Conservation (phyloP, 2,113 vertebrate genomes). For the Verasper variegatus region DNA sequence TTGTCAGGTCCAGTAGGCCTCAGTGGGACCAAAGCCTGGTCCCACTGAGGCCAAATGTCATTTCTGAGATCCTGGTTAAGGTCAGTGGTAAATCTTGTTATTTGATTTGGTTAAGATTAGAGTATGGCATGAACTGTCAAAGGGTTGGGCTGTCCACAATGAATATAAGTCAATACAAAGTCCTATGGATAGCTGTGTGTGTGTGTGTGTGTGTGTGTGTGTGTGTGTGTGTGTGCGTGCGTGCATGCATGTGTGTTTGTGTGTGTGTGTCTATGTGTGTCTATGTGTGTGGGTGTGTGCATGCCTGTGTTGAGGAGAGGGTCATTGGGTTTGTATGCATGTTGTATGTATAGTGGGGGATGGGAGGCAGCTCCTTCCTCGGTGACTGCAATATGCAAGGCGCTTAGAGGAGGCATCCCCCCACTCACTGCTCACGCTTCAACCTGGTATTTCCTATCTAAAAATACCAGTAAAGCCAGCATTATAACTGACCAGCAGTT, state of each 20-base stretch:
- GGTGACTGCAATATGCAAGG: slow-evolving; percentile 19
- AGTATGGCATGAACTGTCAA: neutral
- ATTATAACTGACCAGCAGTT: neutral
- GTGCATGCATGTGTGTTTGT: slow-evolving; percentile 3
- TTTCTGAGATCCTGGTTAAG: neutral
- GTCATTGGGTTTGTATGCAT: slow-evolving; percentile 54
- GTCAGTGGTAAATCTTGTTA: neutral
- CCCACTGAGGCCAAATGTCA: no score
- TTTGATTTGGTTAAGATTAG: neutral
- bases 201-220: neutral
- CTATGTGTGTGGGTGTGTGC: neutral
- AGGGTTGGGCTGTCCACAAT: neutral
- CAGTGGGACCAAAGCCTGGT: neutral
- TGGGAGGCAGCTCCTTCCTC: slow-evolving; percentile 35
- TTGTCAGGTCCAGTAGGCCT: no score
- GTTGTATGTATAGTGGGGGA: slow-evolving; percentile 65
- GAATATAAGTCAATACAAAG: neutral
- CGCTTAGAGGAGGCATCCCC: slow-evolving; percentile 25
- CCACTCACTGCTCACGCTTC: slow-evolving; percentile 17
- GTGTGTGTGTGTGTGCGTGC: neutral
- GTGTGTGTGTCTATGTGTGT: no score
- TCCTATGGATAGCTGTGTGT: neutral
- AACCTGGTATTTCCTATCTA: slow-evolving; percentile 24
- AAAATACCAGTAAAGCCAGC: slow-evolving; percentile 40
- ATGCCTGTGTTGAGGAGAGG: slow-evolving; percentile 14